Percentiles rank a stretch among this genome's conserved stretches.
phyloP scores from a whole-genome alignment of 2,888 invertebrate species.

The Parthenolecanium corni region DNA sequence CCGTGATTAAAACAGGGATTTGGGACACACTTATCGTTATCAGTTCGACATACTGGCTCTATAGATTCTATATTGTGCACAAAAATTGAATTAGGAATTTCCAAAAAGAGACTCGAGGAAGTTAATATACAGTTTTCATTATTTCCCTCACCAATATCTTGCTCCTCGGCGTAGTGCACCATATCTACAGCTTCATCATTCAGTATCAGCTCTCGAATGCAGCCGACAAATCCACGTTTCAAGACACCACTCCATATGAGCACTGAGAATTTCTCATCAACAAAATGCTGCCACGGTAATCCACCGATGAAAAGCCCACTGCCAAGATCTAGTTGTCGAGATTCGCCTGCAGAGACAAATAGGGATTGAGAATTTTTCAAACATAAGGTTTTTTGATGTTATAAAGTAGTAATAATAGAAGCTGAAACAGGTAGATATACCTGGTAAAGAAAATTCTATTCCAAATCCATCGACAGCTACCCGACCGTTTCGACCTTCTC shows the following conservation, averaged over 20 bases:
- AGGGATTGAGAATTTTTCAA: background rate
- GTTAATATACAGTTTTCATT: background rate
- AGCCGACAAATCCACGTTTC: constrained; percentile 85
- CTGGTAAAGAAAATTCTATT: constrained; percentile 78
- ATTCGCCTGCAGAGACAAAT: constrained; percentile 54
- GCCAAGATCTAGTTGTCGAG: constrained; percentile 75
- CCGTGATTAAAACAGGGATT: constrained; percentile 85
- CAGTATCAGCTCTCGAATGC: constrained; percentile 75
- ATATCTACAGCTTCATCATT: constrained; percentile 82
- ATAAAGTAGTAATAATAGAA: background rate
- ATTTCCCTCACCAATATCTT: constrained; percentile 61
- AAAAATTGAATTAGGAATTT: background rate
- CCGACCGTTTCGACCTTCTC: constrained; percentile 70
- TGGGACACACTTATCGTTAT: constrained; percentile 66
- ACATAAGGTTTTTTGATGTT: background rate
- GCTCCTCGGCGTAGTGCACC: constrained; percentile 74
- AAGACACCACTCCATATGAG: constrained; percentile 84
- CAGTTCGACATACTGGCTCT: constrained; percentile 74
- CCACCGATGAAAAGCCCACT: constrained; percentile 83
- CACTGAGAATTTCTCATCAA: constrained; percentile 48
- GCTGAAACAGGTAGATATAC: constrained; percentile 39
- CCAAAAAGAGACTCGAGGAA: background rate
- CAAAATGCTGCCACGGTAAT: constrained; percentile 39
- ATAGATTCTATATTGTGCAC: constrained; percentile 57
- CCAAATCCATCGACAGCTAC: constrained; percentile 80